A percentile compares a stretch with the other conserved stretches of the same genome.
Evolutionary conservation across 2,888 invertebrate genomes (phyloP).

Genomic region (Synanthedon tipuliformis): DNA sequence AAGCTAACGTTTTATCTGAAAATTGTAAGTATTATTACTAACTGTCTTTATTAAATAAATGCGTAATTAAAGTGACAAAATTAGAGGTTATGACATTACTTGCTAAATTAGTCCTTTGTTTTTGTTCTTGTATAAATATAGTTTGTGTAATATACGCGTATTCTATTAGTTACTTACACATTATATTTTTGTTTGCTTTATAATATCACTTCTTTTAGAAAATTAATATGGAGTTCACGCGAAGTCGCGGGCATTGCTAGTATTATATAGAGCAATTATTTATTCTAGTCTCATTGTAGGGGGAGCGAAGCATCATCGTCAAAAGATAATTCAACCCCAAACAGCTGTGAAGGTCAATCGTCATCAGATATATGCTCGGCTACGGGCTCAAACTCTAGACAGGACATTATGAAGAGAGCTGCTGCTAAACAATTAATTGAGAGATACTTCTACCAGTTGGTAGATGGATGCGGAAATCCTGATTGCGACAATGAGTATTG

Average conservation of each 20-base stretch:
- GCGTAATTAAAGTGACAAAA: slow-evolving; percentile 25
- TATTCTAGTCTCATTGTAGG: slow-evolving; percentile 29
- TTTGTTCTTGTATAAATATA: slow-evolving; percentile 20
- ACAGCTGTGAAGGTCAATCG: slow-evolving; percentile 33
- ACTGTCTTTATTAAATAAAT: slow-evolving; percentile 11
- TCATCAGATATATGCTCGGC: slow-evolving; percentile 44
- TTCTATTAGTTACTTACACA: not conserved
- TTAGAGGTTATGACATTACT: slow-evolving; percentile 53
- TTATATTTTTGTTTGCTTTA: no score
- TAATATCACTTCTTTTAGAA: no score
- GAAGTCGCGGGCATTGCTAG: no score
- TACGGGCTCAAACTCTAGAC: slow-evolving; percentile 36
- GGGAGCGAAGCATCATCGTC: slow-evolving; percentile 69
- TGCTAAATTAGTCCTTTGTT: slow-evolving; percentile 61
- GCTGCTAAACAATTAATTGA: slow-evolving; percentile 89
- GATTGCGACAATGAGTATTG: slow-evolving; percentile 88
- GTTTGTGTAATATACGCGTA: slow-evolving; percentile 9
- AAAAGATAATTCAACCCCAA: slow-evolving; percentile 45
- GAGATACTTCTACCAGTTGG: slow-evolving; percentile 91
- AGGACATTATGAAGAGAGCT: slow-evolving; percentile 79
- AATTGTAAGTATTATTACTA: no score
- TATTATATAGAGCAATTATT: not conserved
- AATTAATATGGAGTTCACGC: not conserved
- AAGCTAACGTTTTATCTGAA: no score
- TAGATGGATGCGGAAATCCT: slow-evolving; percentile 92